These are phyloP conservation scores for Cynopterus brachyotis DNA, from an alignment of 2,113 vertebrate genomes.

Conservation along the genomic window DNA sequence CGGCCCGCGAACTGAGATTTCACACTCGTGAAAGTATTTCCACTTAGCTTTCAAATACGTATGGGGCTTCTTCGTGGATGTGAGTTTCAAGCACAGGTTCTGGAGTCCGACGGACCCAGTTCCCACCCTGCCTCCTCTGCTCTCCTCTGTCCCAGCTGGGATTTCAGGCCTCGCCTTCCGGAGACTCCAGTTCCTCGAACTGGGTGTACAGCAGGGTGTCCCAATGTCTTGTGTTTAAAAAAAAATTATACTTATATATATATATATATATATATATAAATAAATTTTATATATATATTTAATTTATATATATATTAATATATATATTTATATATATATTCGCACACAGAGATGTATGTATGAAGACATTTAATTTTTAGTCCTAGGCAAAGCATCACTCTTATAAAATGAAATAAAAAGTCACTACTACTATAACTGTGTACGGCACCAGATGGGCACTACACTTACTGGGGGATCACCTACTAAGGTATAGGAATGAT, in stretches of 20 bases:
- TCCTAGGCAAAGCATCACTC: neutral
- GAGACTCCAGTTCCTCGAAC: neutral
- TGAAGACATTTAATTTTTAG: neutral
- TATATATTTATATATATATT: no score
- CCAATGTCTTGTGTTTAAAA: neutral
- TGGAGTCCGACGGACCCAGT: neutral
- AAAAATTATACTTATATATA: no score
- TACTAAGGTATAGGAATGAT: neutral
- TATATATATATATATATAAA: no score
- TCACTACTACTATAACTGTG: neutral
- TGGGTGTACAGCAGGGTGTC: neutral
- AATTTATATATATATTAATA: no score
- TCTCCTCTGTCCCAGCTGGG: no score
- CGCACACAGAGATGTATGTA: no score
- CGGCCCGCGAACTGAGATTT: neutral
- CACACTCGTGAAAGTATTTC: neutral
- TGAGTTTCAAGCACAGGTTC: neutral
- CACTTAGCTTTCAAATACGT: neutral
- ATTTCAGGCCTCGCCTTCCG: neutral
- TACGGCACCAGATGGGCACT: neutral
- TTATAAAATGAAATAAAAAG: neutral
- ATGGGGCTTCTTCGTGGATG: neutral
- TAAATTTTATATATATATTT: no score
- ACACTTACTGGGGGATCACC: neutral
- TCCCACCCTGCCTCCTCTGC: neutral